Evolutionary conservation across 2,113 vertebrate genomes (phyloP).

Genomic region (Eptesicus fuscus): DNA sequence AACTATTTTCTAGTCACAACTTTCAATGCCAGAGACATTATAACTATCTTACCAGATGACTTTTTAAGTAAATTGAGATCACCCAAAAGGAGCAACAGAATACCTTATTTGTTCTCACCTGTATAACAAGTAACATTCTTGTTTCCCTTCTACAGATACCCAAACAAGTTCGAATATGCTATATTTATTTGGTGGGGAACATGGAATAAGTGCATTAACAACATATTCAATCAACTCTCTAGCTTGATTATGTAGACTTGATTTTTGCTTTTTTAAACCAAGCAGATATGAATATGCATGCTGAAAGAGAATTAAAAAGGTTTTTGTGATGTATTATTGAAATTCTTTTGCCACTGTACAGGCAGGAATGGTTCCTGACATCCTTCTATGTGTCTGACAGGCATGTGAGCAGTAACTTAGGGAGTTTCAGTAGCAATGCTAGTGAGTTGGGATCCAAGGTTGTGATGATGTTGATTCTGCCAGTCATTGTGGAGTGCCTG

Average conservation of each 20-base stretch:
- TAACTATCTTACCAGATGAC: slow-evolving; percentile 34
- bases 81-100: slow-evolving; percentile 29
- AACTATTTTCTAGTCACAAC: slow-evolving; percentile 72
- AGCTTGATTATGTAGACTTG: background rate
- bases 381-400: background rate
- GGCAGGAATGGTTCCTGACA: background rate
- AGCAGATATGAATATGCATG: slow-evolving; percentile 11
- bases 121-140: background rate
- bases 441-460: background rate
- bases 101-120: slow-evolving; percentile 38
- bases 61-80: slow-evolving; percentile 61
- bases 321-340: background rate
- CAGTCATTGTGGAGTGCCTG: background rate
- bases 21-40: slow-evolving; percentile 52
- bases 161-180: slow-evolving; percentile 4
- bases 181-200: background rate
- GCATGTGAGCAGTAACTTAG: background rate
- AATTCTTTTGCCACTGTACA: background rate
- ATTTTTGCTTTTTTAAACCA: slow-evolving; percentile 16
- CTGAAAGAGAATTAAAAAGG: background rate
- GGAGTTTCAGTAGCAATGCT: background rate
- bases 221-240: background rate
- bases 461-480: slow-evolving; percentile 10
- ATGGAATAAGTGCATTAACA: background rate
- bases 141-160: slow-evolving; percentile 12